These are phyloP conservation scores for Callithrix jacchus DNA, from an alignment of 2,113 vertebrate genomes.

Conservation along the genomic window DNA sequence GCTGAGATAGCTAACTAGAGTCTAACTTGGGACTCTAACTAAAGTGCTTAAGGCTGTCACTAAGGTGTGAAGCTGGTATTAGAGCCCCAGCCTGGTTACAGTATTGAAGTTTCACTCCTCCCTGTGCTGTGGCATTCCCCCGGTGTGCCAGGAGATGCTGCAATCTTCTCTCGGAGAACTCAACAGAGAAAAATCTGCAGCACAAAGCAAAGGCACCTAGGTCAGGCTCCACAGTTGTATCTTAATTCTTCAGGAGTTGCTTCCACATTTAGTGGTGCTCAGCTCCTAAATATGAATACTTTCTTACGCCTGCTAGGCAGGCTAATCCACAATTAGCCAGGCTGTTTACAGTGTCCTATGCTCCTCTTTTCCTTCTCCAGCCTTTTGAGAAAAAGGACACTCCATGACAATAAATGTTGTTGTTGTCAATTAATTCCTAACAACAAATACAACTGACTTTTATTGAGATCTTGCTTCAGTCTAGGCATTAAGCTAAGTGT, in stretches of 20 bases:
- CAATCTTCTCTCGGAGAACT: not conserved
- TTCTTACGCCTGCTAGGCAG: not conserved
- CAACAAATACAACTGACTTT: not conserved
- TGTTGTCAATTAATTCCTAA: not conserved
- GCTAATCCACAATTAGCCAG: not conserved
- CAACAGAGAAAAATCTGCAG: not conserved
- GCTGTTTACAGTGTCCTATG: not conserved
- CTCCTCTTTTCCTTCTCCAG: not conserved
- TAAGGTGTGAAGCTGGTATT: slow-evolving; percentile 54
- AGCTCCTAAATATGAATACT: not conserved
- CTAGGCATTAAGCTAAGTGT: not conserved
- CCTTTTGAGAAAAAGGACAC: not conserved
- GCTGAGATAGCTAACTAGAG: not conserved
- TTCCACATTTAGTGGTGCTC: not conserved
- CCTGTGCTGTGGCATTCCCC: not conserved
- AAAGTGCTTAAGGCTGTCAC: slow-evolving; percentile 71
- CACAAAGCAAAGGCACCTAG: not conserved
- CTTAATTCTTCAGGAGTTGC: not conserved
- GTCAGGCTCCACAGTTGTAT: not conserved
- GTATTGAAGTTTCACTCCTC: slow-evolving; percentile 44
- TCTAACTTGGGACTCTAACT: slow-evolving; percentile 36
- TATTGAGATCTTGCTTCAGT: not conserved
- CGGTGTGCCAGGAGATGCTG: not conserved
- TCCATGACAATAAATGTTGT: not conserved
- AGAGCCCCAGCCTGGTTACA: slow-evolving; percentile 42